These are phyloP conservation scores for Drosophila sulfurigaster DNA, from an alignment of 1,140 invertebrate genomes.

Conservation along the genomic window DNA sequence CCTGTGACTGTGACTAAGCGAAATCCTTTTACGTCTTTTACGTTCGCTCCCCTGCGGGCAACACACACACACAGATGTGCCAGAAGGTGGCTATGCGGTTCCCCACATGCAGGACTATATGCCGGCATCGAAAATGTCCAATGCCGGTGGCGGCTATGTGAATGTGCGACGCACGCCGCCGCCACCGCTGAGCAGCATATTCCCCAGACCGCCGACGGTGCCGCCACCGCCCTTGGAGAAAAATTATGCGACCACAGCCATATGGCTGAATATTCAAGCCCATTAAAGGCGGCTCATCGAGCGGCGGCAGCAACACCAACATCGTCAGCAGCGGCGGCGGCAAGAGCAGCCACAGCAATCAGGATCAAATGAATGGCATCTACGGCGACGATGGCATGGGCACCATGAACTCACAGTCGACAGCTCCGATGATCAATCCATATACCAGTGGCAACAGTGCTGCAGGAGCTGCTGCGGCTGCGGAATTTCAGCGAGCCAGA, in stretches of 20 bases:
- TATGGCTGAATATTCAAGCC: conserved; percentile 85
- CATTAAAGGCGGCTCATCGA: conserved; percentile 66
- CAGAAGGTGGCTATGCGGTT: conserved; percentile 87
- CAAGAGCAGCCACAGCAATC: conserved; percentile 76
- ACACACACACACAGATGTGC: conserved; percentile 85
- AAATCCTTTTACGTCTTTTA: conserved; percentile 49
- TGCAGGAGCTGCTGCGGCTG: conserved; percentile 62
- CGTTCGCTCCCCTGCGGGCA: conserved; percentile 22
- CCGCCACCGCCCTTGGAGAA: conserved; percentile 90
- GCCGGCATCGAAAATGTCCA: conserved; percentile 81
- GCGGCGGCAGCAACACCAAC: conserved; percentile 60
- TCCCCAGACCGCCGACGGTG: conserved; percentile 87
- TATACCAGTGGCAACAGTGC: conserved; percentile 66
- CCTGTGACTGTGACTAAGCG: conserved; percentile 56
- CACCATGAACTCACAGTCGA: conserved; percentile 82
- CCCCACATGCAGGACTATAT: conserved; percentile 85
- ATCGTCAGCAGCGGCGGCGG: conserved; percentile 70
- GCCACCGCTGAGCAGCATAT: conserved; percentile 87
- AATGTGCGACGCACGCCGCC: conserved; percentile 83
- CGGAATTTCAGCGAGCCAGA: conserved; percentile 82
- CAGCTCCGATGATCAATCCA: conserved; percentile 82
- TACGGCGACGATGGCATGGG: conserved; percentile 81
- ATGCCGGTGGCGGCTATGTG: conserved; percentile 76
- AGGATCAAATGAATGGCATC: conserved; percentile 72
- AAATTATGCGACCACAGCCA: conserved; percentile 89